Evolutionary conservation across 2,888 invertebrate genomes (phyloP).

Genomic region (Carabus problematicus): DNA sequence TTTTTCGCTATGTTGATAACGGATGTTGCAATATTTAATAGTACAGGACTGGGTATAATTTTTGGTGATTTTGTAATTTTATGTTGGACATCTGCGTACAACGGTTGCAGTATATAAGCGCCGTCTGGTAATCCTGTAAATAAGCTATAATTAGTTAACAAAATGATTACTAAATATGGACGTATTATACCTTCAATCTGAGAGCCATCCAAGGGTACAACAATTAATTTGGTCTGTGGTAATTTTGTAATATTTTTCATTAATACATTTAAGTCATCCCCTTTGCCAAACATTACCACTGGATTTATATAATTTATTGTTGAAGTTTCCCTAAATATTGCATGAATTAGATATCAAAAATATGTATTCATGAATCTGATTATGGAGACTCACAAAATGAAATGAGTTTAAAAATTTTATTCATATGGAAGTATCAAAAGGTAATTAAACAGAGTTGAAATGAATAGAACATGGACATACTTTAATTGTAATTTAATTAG

Average conservation of each 20-base stretch:
- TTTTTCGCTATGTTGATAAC: conserved; percentile 51
- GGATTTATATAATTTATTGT: conserved; percentile 43
- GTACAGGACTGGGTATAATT: conserved; percentile 52
- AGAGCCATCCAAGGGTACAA: conserved; percentile 45
- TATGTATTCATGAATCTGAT: not conserved
- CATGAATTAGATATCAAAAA: conserved; percentile 2
- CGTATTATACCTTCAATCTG: conserved; percentile 45
- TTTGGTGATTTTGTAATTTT: conserved; percentile 47
- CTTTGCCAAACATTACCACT: conserved; percentile 51
- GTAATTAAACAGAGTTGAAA: not conserved
- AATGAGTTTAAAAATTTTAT: conserved; percentile 5
- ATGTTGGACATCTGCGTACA: conserved; percentile 49
- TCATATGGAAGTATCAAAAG: not conserved
- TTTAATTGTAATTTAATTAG: not conserved
- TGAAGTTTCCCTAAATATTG: conserved; percentile 14
- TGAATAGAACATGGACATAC: not conserved
- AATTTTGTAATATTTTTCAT: conserved; percentile 36
- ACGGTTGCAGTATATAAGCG: conserved; percentile 53
- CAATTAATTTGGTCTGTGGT: conserved; percentile 40
- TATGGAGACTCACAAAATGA: not conserved
- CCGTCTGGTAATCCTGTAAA: conserved; percentile 54
- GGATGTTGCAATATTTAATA: conserved; percentile 55
- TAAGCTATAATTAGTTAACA: conserved; percentile 8
- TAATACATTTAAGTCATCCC: conserved; percentile 44
- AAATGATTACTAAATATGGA: not conserved